Conservation (phyloP, 2,113 vertebrate genomes). For the Nesogale talazaci region DNA sequence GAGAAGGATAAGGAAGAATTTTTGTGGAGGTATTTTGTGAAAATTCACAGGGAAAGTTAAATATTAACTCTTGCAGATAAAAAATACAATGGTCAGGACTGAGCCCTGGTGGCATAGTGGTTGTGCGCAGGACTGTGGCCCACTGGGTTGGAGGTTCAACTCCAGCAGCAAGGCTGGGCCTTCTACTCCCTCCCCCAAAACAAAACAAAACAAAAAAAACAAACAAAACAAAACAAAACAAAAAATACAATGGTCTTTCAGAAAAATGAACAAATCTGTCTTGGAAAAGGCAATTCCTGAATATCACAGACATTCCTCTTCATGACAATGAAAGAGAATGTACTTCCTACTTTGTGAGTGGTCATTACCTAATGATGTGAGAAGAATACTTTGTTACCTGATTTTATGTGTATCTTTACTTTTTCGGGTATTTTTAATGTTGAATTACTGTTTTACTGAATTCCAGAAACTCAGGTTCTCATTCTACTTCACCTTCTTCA, state of each 20-base stretch:
- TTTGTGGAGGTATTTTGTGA: not conserved
- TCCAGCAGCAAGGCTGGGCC: too few species aligned
- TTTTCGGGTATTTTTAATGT: not conserved
- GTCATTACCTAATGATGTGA: not conserved
- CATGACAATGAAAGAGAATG: not conserved
- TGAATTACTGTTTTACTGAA: constrained; percentile 26
- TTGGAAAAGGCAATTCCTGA: too few species aligned
- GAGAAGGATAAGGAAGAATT: not conserved
- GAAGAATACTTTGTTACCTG: not conserved
- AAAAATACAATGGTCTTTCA: too few species aligned
- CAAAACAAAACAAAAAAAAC: too few species aligned
- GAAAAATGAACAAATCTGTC: too few species aligned
- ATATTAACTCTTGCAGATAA: not conserved
- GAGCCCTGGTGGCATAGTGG: too few species aligned
- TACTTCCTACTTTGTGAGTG: not conserved
- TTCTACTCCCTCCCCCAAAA: too few species aligned
- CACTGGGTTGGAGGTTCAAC: too few species aligned
- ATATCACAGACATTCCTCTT: not conserved
- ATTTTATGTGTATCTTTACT: not conserved
- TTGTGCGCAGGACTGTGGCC: too few species aligned
- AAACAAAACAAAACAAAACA: too few species aligned
- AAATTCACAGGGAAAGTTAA: not conserved
- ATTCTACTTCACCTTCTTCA: not conserved
- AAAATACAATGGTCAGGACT: too few species aligned
- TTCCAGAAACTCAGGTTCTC: not conserved